Conservation (phyloP, 1,140 invertebrate genomes). For the Whitmania pigra region DNA sequence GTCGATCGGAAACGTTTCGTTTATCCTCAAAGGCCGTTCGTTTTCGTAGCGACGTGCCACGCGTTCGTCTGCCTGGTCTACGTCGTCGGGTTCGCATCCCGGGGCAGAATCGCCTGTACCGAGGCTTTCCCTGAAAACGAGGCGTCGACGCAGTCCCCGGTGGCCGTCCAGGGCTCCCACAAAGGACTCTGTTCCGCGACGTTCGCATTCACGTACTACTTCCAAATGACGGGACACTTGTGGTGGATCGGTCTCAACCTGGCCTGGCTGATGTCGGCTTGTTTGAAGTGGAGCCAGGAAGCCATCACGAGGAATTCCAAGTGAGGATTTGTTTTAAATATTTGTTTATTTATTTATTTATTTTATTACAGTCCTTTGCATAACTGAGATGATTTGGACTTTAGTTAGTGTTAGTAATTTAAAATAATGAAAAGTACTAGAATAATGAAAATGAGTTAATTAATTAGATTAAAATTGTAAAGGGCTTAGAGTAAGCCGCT, state of each 20-base stretch:
- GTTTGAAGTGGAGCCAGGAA: conserved; percentile 8
- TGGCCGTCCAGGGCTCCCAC: neutral
- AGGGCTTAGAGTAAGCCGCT: too few relatives aligned
- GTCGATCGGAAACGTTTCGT: neutral
- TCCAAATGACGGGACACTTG: neutral
- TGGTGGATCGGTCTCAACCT: neutral
- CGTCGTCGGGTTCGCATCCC: neutral
- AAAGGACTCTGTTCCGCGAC: neutral
- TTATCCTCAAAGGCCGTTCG: conserved; percentile 1
- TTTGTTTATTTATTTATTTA: too few relatives aligned
- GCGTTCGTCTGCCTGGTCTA: neutral
- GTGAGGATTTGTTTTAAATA: neutral
- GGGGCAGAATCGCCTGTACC: neutral
- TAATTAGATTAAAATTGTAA: too few relatives aligned
- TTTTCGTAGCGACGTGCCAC: neutral
- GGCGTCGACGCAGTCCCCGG: neutral
- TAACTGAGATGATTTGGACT: too few relatives aligned
- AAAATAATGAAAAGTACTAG: too few relatives aligned
- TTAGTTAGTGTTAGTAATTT: too few relatives aligned
- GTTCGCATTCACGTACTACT: neutral
- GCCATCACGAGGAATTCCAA: neutral
- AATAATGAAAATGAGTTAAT: too few relatives aligned
- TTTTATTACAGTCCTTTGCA: too few relatives aligned
- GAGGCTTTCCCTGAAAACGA: neutral
- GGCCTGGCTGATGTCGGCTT: neutral